Conservation (phyloP, 2,888 invertebrate species). For the Ganaspis brasiliensis region DNA sequence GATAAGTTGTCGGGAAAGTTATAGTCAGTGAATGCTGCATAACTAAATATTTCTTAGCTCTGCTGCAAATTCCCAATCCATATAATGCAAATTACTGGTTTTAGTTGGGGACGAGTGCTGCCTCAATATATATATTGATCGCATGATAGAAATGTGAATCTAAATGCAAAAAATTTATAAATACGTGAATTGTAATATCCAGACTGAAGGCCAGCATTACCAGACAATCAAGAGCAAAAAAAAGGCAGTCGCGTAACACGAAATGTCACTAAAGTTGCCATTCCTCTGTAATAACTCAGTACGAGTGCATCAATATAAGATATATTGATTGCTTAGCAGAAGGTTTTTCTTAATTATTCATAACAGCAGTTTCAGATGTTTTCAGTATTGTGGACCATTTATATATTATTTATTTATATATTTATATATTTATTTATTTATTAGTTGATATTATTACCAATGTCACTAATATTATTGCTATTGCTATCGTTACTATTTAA, state of each 20-base stretch:
- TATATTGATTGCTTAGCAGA: not conserved
- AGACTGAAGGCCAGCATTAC: slow-evolving; percentile 28
- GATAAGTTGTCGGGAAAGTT: too few species aligned
- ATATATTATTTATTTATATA: too few species aligned
- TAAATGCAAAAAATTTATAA: not conserved
- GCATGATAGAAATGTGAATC: not conserved
- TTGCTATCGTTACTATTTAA: too few species aligned
- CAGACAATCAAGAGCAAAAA: slow-evolving; percentile 53
- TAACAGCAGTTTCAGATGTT: not conserved
- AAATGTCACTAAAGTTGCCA: slow-evolving; percentile 68
- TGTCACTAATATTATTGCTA: too few species aligned
- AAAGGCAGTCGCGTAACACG: slow-evolving; percentile 63
- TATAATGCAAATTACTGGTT: too few species aligned
- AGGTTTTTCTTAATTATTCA: not conserved
- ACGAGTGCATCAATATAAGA: slow-evolving; percentile 16
- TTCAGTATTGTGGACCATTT: too few species aligned
- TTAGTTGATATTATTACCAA: too few species aligned
- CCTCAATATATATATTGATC: not conserved
- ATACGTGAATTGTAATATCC: not conserved
- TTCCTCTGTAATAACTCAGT: slow-evolving; percentile 21
- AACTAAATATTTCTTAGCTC: too few species aligned
- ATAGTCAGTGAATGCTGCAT: too few species aligned
- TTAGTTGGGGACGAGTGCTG: not conserved
- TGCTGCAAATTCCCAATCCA: too few species aligned
- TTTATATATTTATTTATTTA: too few species aligned